phyloP scores from a whole-genome alignment of 2,888 invertebrate species.

The Lasioglossum oenotherae region DNA sequence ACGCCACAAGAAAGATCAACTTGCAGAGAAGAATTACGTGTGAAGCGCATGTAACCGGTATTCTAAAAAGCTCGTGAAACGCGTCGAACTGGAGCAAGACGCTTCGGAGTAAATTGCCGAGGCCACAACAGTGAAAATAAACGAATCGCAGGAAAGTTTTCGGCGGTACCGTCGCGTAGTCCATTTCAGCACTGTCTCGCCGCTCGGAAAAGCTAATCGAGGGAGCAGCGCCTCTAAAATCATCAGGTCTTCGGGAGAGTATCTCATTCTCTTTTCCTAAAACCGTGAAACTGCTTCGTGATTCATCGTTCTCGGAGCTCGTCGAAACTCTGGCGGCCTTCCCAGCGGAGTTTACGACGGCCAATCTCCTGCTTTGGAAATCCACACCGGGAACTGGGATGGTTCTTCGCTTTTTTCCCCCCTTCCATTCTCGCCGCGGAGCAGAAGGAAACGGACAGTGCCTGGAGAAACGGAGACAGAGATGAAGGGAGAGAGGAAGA shows the following conservation, averaged over 20 bases:
- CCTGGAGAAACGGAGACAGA: not conserved
- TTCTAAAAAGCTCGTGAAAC: not conserved
- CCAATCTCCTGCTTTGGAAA: constrained; percentile 52
- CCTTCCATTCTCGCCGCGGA: not conserved
- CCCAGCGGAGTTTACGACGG: constrained; percentile 55
- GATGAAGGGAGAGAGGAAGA: not conserved
- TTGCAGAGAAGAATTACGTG: too few species aligned
- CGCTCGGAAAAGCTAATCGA: not conserved
- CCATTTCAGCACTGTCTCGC: not conserved
- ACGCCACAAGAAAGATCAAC: too few species aligned
- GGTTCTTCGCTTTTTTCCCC: constrained; percentile 6
- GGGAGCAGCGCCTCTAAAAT: constrained; percentile 8
- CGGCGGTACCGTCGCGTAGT: not conserved
- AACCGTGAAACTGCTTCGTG: constrained; percentile 42
- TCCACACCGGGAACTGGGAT: constrained; percentile 26
- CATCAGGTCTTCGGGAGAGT: not conserved
- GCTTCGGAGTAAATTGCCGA: not conserved
- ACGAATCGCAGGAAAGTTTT: not conserved
- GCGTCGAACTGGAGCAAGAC: not conserved
- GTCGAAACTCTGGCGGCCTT: constrained; percentile 45
- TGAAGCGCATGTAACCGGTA: too few species aligned
- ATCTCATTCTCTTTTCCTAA: constrained; percentile 13
- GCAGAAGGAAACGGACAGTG: not conserved
- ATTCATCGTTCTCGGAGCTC: constrained; percentile 48
- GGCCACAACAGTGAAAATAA: not conserved